Evolutionary conservation across 2,888 invertebrate genomes (phyloP).

Genomic region (Drosophila sordidula): DNA sequence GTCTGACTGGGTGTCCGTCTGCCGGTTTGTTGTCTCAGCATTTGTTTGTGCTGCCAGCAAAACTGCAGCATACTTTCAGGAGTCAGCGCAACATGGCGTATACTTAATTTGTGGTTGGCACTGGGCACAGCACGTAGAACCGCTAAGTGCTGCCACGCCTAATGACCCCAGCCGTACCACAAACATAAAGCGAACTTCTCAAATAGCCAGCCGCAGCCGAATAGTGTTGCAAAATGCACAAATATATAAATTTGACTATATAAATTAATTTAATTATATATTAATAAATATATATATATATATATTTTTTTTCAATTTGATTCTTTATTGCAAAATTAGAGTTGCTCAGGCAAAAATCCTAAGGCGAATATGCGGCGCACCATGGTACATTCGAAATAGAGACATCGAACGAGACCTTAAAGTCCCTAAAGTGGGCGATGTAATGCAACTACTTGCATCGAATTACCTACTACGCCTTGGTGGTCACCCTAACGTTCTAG

Average conservation of each 20-base stretch:
- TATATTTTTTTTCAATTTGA: no score
- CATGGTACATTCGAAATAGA: no score
- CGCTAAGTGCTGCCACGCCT: constrained; percentile 65
- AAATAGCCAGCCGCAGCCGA: not conserved
- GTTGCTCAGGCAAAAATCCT: no score
- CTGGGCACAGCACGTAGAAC: constrained; percentile 60
- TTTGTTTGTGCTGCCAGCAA: constrained; percentile 58
- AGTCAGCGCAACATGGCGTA: constrained; percentile 52
- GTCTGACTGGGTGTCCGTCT: constrained; percentile 10
- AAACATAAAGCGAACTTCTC: constrained; percentile 8
- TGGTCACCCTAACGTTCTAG: no score
- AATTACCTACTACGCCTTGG: no score
- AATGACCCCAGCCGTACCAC: constrained; percentile 52
- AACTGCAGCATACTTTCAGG: constrained; percentile 57
- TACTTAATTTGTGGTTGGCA: constrained; percentile 70
- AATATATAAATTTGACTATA: not conserved
- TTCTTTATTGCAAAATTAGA: no score
- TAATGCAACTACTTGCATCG: no score
- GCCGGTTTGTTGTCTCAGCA: constrained; percentile 59
- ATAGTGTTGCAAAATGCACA: not conserved
- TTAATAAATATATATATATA: no score
- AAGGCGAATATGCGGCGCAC: no score
- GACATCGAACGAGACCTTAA: no score
- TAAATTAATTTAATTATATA: no score
- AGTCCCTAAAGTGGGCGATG: no score